Evolutionary conservation across 2,113 vertebrate species (phyloP), one percentile per base, ranked within the genome.

Genomic region (Caranx melampygus): DNA sequence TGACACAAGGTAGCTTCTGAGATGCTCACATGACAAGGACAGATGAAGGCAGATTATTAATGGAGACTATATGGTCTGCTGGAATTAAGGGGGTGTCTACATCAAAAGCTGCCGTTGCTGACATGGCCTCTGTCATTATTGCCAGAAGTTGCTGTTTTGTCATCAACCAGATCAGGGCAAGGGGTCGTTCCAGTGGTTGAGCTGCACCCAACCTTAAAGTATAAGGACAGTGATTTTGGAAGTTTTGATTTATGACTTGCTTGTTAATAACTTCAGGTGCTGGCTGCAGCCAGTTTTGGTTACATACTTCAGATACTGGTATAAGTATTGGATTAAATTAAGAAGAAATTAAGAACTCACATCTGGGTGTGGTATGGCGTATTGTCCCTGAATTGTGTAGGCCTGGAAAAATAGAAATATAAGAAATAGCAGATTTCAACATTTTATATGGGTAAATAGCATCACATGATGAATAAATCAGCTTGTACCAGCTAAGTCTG

Each of bases 361-460:
- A 96, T 98, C 97, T 87, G 97, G 96, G 91, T 99, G 98, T 87
- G 98, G 97, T 93, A 99, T 98, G 93, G 97, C 97, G 3, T 98
- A 99, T 86, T 98, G 97, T 97, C 97, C 98, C 96, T 99, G 98
- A 97, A 99, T 98, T 83, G 98, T 97, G 94, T 98, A 99, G 94
- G 98, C 98, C 98, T 99, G 94, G 7, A 69, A 71, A 86, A 51
- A 84, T 33, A 68, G 8, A 52, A 78, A 84, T 15, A 80, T 4
- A 52, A 68, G 26, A 71, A 40, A 84, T 0, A 65, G 21, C 9
- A 69, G 33, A 52, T 47, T 60, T 85, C 44, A 87, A 18, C 20
- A 65, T 51, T 13, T 71, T 2, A 11, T 71, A 16, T 13, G 1
- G 13, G 13, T 7, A 10, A 37, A 47, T 1, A 59, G 57, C 26